Conservation (phyloP, 2,888 invertebrate genomes). For the Sesia bembeciformis region DNA sequence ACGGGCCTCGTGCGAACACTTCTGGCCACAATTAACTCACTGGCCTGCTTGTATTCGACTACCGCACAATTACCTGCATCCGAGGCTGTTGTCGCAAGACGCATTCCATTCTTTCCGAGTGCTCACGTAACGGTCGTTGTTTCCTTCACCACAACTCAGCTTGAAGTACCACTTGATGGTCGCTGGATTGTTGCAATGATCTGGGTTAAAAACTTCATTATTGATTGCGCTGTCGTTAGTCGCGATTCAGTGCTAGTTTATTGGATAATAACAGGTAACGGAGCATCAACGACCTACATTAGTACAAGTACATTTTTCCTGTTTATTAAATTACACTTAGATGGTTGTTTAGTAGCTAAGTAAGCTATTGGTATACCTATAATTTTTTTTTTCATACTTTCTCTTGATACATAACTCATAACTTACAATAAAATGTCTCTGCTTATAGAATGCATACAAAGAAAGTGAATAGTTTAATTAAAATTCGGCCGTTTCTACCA, state of each 20-base stretch:
- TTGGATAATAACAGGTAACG: constrained; percentile 15
- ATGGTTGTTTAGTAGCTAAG: too few relatives aligned
- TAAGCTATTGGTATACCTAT: too few relatives aligned
- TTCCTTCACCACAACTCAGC: constrained; percentile 26
- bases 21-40: constrained; percentile 30
- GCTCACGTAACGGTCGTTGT: constrained; percentile 45
- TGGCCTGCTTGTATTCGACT: constrained; percentile 24
- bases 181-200: constrained; percentile 29
- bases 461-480: too few relatives aligned
- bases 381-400: too few relatives aligned
- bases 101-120: constrained; percentile 48
- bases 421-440: too few relatives aligned
- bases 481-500: too few relatives aligned
- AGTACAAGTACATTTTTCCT: too few relatives aligned
- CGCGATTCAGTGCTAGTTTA: constrained; percentile 14
- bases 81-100: constrained; percentile 58
- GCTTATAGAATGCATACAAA: too few relatives aligned
- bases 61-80: constrained; percentile 44
- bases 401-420: too few relatives aligned
- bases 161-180: constrained; percentile 21
- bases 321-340: too few relatives aligned
- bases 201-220: constrained; percentile 36
- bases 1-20: constrained; percentile 50
- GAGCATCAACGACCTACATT: not conserved
- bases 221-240: constrained; percentile 17